A percentile compares a stretch with the other conserved stretches of the same genome.
phyloP scores from a whole-genome alignment of 2,113 vertebrate genomes.

The Orycteropus afer region DNA sequence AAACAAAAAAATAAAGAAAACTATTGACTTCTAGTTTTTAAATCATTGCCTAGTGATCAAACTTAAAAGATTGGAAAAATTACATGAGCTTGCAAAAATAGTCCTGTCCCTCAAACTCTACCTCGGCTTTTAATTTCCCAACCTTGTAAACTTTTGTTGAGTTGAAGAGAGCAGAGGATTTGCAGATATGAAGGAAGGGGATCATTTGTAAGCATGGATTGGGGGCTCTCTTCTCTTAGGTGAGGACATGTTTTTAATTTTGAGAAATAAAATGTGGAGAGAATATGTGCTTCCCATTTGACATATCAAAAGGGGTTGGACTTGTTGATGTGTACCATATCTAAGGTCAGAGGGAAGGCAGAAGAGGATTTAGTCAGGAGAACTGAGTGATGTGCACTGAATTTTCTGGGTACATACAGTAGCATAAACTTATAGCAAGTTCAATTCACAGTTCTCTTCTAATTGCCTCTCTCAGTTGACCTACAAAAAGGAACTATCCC shows the following conservation, averaged over 20 bases:
- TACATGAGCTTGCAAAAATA: background rate
- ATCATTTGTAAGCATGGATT: background rate
- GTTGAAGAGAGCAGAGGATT: background rate
- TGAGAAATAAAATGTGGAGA: background rate
- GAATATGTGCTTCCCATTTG: background rate
- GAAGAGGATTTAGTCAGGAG: background rate
- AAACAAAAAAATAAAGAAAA: background rate
- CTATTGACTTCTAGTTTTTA: background rate
- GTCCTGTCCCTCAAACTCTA: background rate
- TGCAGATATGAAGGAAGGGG: background rate
- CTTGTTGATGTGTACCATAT: background rate
- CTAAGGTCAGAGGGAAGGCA: background rate
- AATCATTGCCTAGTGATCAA: background rate
- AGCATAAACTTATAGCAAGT: background rate
- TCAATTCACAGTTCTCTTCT: background rate
- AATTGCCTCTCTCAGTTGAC: background rate
- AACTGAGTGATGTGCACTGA: background rate
- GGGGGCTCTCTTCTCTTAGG: background rate
- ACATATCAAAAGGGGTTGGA: too few relatives aligned
- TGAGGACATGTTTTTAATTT: background rate
- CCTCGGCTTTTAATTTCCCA: fast-evolving
- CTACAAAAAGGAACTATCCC: background rate
- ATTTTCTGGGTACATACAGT: background rate
- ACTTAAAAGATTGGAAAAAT: background rate
- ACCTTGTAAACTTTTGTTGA: background rate